Evolutionary conservation across 2,888 invertebrate species (phyloP).

Genomic region (Microctonus aethiopoides): DNA sequence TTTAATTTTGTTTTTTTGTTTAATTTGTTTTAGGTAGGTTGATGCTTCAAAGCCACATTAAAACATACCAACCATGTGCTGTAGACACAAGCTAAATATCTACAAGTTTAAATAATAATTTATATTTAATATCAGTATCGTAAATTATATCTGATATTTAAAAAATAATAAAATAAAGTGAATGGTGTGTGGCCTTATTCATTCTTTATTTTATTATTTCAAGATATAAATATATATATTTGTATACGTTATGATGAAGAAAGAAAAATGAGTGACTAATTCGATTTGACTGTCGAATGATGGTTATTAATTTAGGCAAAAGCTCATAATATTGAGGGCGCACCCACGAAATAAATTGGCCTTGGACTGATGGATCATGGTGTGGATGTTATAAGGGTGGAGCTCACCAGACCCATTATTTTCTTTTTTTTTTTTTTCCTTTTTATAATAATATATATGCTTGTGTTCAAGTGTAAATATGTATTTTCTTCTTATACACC

Average conservation of each 20-base stretch:
- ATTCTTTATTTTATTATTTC: not conserved
- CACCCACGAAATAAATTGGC: not conserved
- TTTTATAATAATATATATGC: not conserved
- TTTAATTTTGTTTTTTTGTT: no score
- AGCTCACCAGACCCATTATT: not conserved
- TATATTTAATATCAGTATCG: not conserved
- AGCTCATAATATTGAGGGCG: not conserved
- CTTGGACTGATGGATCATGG: constrained; percentile 7
- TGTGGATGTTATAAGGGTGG: not conserved
- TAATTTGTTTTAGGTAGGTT: not conserved
- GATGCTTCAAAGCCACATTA: not conserved
- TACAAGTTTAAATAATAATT: not conserved
- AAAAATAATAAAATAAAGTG: not conserved
- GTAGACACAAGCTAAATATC: not conserved
- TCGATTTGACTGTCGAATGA: not conserved
- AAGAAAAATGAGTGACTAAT: not conserved
- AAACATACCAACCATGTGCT: not conserved
- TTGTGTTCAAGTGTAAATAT: no score
- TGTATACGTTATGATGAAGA: not conserved
- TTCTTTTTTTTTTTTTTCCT: not conserved
- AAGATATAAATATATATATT: no score
- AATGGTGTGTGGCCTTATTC: not conserved
- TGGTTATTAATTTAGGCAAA: not conserved
- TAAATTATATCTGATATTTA: not conserved
- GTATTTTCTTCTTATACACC: not conserved